phyloP scores from a whole-genome alignment of 2,797 vertebrate genomes.

The Cossypha dichroa region DNA sequence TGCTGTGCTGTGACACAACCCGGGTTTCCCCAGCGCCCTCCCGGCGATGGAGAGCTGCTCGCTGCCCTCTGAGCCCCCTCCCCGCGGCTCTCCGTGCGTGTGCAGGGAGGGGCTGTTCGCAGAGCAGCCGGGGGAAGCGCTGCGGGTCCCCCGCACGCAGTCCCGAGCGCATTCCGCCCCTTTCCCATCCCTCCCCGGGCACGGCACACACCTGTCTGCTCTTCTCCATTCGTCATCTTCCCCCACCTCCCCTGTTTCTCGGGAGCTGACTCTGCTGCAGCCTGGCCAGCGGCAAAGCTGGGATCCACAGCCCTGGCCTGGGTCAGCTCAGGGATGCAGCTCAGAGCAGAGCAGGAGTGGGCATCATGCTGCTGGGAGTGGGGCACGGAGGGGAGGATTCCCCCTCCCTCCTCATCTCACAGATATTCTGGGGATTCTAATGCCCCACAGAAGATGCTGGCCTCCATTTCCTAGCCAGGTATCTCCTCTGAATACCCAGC shows the following conservation, averaged over 20 bases:
- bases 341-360: background rate
- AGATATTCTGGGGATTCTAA: background rate
- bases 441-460: background rate
- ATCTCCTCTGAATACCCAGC: background rate
- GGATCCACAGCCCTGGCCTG: background rate
- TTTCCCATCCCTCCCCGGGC: background rate
- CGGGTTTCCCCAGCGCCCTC: background rate
- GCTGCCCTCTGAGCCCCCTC: background rate
- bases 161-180: background rate
- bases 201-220: background rate
- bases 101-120: background rate
- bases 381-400: background rate
- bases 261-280: background rate
- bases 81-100: background rate
- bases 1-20: background rate
- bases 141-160: background rate
- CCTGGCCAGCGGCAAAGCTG: background rate
- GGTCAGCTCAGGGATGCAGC: background rate
- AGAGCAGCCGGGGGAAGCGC: background rate
- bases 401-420: background rate
- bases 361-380: rapidly evolving
- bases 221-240: background rate
- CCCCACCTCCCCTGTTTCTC: background rate
- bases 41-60: background rate
- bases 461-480: slow-evolving; percentile 28